Base-by-base conservation (phyloP, 2,888 invertebrate species). In the Odontomyia ornata region DNA sequence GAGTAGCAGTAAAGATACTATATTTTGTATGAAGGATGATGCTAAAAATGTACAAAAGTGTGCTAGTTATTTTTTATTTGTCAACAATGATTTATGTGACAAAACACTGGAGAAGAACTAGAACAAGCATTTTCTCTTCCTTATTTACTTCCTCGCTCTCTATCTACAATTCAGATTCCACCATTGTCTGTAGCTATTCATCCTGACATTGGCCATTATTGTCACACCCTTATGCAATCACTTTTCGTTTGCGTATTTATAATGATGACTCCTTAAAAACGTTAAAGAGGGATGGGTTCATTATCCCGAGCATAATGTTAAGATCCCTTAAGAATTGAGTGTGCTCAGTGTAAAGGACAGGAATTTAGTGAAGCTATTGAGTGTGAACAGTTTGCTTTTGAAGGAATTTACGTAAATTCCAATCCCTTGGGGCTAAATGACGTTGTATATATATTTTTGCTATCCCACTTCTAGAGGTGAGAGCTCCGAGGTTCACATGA, bases 61-160 rank as follows among this genome's bases (percentile, higher is more conserved):
- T 77, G 75, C 77, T 77, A 77, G 78, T 79, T 79, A 79, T 77
- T 79, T 79, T 78, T 79, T 79, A 77, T 77, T 77, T 79, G 78
- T 79, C 78, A 79, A 72, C 77, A 79, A 77, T 77, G 78, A 79
- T 79, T 79, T 79, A 79, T 79, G 75, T 77, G 75, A 77, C 77
- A 75, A 27, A 76, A 67, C 60, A 15, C 13, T n/a, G n/a, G n/a
- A n/a, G 56, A 18, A 15, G 13, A 46, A 25, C 15, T 3, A 47
- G 30, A 46, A 23, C 18, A 69, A 47, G 21, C 65, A 36, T 18
- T 18, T 18, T 43, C 18, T 18, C 65, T 5, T 30, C 36, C 2
- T 18, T 18, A 4, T 27, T 25, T 15, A 25, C 65, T 18, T 65
- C 27, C 65, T 18, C 15, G 2, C 23, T 21, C 5, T 25, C n/a